These are phyloP conservation scores for Pomphorhynchus laevis DNA, from an alignment of 1,140 invertebrate species.

Conservation along the genomic window DNA sequence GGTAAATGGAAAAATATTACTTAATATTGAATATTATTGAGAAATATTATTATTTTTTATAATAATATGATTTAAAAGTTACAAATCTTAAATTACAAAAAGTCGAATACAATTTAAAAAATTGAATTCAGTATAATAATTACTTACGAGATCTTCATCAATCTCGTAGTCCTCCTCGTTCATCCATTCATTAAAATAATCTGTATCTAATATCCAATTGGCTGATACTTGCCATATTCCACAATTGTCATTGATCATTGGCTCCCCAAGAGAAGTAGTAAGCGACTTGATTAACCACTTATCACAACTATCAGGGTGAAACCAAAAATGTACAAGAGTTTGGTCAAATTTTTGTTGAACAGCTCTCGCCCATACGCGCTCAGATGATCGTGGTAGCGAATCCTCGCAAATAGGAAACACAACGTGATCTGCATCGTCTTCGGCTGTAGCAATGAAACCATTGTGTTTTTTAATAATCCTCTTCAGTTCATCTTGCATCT, in stretches of 20 bases:
- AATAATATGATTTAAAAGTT: no score
- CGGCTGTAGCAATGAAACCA: constrained; percentile 1
- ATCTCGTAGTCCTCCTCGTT: constrained; percentile 9
- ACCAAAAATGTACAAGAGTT: constrained; percentile 3
- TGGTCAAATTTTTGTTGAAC: no score
- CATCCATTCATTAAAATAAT: constrained; percentile 9
- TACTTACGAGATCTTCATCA: no score
- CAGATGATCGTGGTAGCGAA: background rate
- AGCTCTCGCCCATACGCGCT: no score
- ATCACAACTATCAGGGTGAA: constrained; percentile 6
- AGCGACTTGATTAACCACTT: constrained; percentile 5
- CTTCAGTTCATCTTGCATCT: background rate
- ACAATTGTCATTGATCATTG: background rate
- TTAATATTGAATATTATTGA: no score
- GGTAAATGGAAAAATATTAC: no score
- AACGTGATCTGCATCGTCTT: constrained; percentile 7
- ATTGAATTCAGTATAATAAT: no score
- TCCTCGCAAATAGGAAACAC: constrained; percentile 5
- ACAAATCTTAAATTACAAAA: no score
- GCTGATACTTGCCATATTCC: constrained; percentile 7
- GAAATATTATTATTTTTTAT: no score
- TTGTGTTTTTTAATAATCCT: constrained; percentile 7
- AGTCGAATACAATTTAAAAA: no score
- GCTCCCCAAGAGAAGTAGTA: background rate
- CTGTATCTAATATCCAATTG: constrained; percentile 8